Evolutionary conservation across 2,888 invertebrate species (phyloP).

Genomic region (Phorcus lineatus): DNA sequence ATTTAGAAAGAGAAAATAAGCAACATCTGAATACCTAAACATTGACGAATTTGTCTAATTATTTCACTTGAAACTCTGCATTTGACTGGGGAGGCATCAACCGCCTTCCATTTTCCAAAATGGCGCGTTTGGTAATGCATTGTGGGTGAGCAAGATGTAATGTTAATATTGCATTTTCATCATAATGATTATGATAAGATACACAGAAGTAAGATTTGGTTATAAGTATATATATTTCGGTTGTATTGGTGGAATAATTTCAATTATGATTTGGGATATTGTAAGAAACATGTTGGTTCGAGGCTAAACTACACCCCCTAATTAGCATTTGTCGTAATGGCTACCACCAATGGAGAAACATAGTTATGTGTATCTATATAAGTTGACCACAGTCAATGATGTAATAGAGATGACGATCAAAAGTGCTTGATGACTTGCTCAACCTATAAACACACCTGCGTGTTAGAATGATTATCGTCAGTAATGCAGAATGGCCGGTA

Average conservation of each 20-base stretch:
- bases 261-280: background rate
- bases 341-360: conserved; percentile 3
- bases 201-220: too few relatives aligned
- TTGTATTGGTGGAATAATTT: too few relatives aligned
- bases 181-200: background rate
- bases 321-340: conserved; percentile 50
- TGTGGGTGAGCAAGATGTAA: background rate
- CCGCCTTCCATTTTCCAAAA: conserved; percentile 4
- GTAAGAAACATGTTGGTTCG: background rate
- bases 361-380: conserved; percentile 7
- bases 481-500: background rate
- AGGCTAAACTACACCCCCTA: conserved; percentile 44
- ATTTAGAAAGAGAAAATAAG: too few relatives aligned
- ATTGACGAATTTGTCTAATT: too few relatives aligned
- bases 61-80: too few relatives aligned
- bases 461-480: background rate
- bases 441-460: background rate
- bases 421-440: background rate
- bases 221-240: too few relatives aligned
- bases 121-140: background rate
- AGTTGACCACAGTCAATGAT: background rate
- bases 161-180: background rate
- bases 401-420: background rate
- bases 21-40: too few relatives aligned
- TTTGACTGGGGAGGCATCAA: too few relatives aligned